phyloP scores from a whole-genome alignment of 92 coral and sea anemone genomes.

The Nematostella vectensis region DNA sequence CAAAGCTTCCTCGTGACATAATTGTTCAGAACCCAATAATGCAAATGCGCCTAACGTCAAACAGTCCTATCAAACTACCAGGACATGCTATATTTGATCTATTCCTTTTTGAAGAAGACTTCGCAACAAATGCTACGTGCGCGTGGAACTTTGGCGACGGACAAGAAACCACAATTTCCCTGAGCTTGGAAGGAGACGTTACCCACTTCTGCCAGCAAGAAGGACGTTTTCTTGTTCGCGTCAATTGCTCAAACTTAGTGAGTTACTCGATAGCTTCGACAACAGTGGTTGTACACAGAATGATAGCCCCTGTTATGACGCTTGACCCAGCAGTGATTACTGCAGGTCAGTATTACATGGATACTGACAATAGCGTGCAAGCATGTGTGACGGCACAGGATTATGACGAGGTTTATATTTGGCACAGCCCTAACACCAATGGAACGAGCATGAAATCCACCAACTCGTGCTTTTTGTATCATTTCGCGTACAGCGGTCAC shows the following conservation, averaged over 20 bases:
- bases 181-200: too few species aligned
- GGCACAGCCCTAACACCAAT: slow-evolving; percentile 17
- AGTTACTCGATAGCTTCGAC: slow-evolving; percentile 26
- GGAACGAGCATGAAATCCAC: slow-evolving; percentile 5
- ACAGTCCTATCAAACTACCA: slow-evolving; percentile 22
- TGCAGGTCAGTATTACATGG: slow-evolving; percentile 4
- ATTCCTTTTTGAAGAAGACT: neutral
- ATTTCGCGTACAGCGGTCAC: slow-evolving; percentile 11
- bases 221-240: slow-evolving; percentile 27
- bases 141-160: slow-evolving; percentile 58
- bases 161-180: too few species aligned
- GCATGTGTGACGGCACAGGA: slow-evolving; percentile 38
- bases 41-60: slow-evolving; percentile 5
- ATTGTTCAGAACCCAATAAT: slow-evolving; percentile 48
- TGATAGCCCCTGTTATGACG: slow-evolving; percentile 33
- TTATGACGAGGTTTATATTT: slow-evolving; percentile 35
- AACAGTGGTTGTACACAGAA: slow-evolving; percentile 32
- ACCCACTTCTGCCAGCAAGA: slow-evolving; percentile 15
- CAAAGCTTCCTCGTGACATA: neutral
- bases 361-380: slow-evolving; percentile 25
- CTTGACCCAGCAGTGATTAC: neutral
- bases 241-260: slow-evolving; percentile 46
- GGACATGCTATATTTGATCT: slow-evolving; percentile 9
- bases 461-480: slow-evolving; percentile 1
- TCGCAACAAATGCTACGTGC: slow-evolving; percentile 52